These are phyloP conservation scores for Punctoribates punctum DNA, from an alignment of 2,888 invertebrate genomes.

Conservation along the genomic window DNA sequence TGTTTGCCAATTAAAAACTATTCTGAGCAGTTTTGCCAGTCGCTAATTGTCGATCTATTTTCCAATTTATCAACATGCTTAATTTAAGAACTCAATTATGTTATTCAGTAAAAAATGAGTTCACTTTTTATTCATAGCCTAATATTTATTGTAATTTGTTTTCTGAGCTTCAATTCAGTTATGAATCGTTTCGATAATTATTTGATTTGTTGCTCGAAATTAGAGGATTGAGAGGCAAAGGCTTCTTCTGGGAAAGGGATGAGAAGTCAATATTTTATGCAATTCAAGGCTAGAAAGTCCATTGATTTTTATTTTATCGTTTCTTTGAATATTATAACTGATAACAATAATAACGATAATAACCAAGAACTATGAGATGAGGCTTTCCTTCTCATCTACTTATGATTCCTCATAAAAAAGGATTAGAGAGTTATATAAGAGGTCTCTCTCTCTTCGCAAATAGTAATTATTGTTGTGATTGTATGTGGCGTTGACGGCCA, in stretches of 20 bases:
- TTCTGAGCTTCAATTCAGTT: too few species aligned
- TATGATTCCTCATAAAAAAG: background rate
- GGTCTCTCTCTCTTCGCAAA: background rate
- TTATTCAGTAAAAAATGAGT: too few species aligned
- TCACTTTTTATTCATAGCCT: too few species aligned
- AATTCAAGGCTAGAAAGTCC: slow-evolving; percentile 6
- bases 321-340: slow-evolving; percentile 8
- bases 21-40: too few species aligned
- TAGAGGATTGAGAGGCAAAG: background rate
- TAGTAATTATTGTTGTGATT: slow-evolving; percentile 5
- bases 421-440: slow-evolving; percentile 21
- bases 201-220: too few species aligned
- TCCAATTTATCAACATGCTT: too few species aligned
- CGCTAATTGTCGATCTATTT: too few species aligned
- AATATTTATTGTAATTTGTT: too few species aligned
- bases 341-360: background rate
- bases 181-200: too few species aligned
- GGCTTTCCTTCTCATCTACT: background rate
- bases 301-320: slow-evolving; percentile 18
- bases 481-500: too few species aligned
- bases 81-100: too few species aligned
- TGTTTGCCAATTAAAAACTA: too few species aligned
- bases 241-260: background rate
- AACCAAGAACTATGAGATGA: background rate
- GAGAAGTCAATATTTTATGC: background rate